A percentile compares a stretch with the other conserved stretches of the same genome.
Conservation (phyloP, 2,888 invertebrate species). For the Lydus trimaculatus region DNA sequence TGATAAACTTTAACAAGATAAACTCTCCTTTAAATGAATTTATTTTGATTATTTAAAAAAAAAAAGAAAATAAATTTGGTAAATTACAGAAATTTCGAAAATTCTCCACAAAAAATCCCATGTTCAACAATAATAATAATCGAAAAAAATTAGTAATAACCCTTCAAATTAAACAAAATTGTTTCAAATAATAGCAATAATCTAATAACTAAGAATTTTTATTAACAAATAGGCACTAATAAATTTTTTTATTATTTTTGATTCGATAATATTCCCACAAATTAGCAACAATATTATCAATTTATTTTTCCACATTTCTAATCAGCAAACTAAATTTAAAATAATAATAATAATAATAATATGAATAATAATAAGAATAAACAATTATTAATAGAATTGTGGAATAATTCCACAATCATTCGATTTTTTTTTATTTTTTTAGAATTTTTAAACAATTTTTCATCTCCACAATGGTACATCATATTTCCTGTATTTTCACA, state of each 20-base stretch:
- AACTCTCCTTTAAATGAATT: neutral
- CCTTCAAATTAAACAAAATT: conserved; percentile 12
- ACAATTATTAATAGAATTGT: conserved; percentile 42
- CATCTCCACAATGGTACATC: conserved; percentile 30
- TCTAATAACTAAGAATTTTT: conserved; percentile 6
- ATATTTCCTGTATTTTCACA: conserved; percentile 12
- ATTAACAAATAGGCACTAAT: conserved; percentile 5
- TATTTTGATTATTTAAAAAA: neutral
- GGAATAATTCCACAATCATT: conserved; percentile 45
- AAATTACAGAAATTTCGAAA: neutral
- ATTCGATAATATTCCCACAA: neutral
- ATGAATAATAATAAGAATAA: conserved; percentile 37
- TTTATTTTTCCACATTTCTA: neutral
- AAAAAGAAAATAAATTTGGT: neutral
- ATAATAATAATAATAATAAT: neutral
- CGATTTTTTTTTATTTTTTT: no score
- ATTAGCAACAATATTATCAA: neutral
- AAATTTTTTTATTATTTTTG: neutral
- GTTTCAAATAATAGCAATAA: neutral
- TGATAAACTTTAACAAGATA: neutral
- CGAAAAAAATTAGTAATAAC: neutral
- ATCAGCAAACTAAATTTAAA: conserved; percentile 5
- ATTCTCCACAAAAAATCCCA: neutral
- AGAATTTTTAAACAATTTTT: no score
- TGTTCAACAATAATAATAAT: neutral